A percentile compares a stretch with the other conserved stretches of the same genome.
Evolutionary conservation across 2,797 vertebrate genomes (phyloP).

Genomic region (Chelon auratus): DNA sequence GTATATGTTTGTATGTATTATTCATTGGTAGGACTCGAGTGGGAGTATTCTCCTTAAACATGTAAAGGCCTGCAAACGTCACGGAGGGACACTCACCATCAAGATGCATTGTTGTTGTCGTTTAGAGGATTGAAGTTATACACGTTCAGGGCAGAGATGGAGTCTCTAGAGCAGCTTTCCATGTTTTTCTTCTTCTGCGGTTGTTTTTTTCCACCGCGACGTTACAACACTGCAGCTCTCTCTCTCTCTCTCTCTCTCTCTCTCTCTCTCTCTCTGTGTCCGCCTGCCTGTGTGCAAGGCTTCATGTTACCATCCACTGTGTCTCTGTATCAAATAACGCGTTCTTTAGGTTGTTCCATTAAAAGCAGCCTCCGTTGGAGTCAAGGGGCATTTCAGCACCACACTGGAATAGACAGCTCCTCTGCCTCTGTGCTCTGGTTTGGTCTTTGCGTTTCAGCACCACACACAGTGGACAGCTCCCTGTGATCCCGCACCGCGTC

Average conservation of each 20-base stretch:
- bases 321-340: not conserved
- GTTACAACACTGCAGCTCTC: constrained; percentile 8
- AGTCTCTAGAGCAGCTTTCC: not conserved
- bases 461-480: constrained; percentile 42
- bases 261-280: not conserved
- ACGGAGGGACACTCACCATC: too few species aligned
- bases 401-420: constrained; percentile 44
- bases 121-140: not conserved
- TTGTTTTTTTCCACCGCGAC: not conserved
- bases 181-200: too few species aligned
- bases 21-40: too few species aligned
- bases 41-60: too few species aligned
- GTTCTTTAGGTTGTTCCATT: constrained; percentile 5
- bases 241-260: not conserved
- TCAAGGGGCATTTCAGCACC: constrained; percentile 54
- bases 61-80: too few species aligned
- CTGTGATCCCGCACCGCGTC: constrained; percentile 10
- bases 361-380: not conserved
- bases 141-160: not conserved
- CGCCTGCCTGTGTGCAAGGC: not conserved
- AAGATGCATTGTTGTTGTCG: too few species aligned
- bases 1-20: too few species aligned
- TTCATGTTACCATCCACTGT: not conserved
- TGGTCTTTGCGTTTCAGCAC: constrained; percentile 55
- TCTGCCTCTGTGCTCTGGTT: not conserved